phyloP scores from a whole-genome alignment of 2,797 vertebrate species.

The Poecilia picta region DNA sequence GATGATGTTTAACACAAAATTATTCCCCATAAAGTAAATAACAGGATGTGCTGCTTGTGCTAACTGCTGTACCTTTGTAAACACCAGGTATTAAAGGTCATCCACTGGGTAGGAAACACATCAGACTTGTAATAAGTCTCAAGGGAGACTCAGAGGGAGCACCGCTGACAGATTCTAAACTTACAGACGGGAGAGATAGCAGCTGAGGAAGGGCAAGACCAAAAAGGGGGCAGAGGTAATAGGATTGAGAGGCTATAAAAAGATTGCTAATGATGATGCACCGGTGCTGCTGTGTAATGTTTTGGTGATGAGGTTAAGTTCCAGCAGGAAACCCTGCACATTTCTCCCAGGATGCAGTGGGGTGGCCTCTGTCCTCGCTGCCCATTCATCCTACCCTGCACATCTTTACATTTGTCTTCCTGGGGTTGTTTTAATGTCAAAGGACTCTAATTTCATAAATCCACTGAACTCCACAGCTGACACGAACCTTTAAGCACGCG shows the following conservation, averaged over 20 bases:
- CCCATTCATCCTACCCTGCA: slow-evolving; percentile 6
- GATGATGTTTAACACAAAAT: slow-evolving; percentile 9
- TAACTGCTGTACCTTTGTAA: slow-evolving; percentile 7
- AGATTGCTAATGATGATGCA: slow-evolving; percentile 66
- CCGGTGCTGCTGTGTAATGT: slow-evolving; percentile 46
- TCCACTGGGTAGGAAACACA: neutral
- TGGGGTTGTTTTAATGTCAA: slow-evolving; percentile 38
- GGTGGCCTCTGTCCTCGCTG: slow-evolving; percentile 17
- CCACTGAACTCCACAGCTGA: slow-evolving; percentile 21
- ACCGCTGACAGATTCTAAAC: slow-evolving; percentile 27
- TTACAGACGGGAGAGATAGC: slow-evolving; percentile 16
- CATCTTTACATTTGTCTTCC: slow-evolving; percentile 29
- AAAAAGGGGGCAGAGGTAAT: slow-evolving; percentile 56
- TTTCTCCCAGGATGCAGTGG: slow-evolving; percentile 46
- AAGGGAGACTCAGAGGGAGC: slow-evolving; percentile 16
- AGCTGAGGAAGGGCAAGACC: slow-evolving; percentile 29
- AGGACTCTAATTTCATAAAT: slow-evolving; percentile 42
- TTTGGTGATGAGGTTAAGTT: slow-evolving; percentile 66
- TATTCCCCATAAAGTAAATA: slow-evolving; percentile 4
- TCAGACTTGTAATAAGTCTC: slow-evolving; percentile 19
- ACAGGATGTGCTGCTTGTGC: neutral
- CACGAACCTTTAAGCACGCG: slow-evolving; percentile 32
- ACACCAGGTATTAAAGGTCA: slow-evolving; percentile 14
- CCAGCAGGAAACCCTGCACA: slow-evolving; percentile 52
- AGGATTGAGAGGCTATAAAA: slow-evolving; percentile 70